Percentiles rank a stretch among this genome's conserved stretches.
Evolutionary conservation across 2,113 vertebrate species (phyloP).

Genomic region (Apistogramma diplotaenia): DNA sequence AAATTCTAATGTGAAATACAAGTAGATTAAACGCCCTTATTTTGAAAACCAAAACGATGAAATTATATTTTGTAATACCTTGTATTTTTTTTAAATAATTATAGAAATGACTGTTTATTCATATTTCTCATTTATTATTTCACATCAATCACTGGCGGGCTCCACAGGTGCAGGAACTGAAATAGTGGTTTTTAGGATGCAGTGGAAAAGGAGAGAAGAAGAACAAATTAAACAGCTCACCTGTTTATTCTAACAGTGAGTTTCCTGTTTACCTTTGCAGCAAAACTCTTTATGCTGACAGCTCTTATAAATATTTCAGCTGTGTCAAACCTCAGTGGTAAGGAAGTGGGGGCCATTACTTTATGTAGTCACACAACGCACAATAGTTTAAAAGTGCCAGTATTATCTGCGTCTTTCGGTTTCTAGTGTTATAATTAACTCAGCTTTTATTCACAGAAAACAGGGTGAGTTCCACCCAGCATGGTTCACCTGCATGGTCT

Average conservation of each 20-base stretch:
- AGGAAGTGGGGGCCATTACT: not conserved
- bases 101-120: too few species aligned
- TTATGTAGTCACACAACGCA: not conserved
- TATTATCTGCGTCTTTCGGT: not conserved
- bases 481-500: too few species aligned
- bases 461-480: not conserved
- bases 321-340: not conserved
- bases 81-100: too few species aligned
- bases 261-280: accelerated
- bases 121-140: too few species aligned
- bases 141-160: too few species aligned
- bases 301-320: not conserved
- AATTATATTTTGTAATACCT: too few species aligned
- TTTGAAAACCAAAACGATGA: too few species aligned
- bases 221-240: not conserved
- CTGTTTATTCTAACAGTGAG: not conserved
- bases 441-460: not conserved
- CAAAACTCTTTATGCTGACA: not conserved
- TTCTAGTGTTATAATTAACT: not conserved
- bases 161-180: too few species aligned
- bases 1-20: not conserved
- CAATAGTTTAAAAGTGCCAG: not conserved
- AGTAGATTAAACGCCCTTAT: too few species aligned
- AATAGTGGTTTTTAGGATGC: too few species aligned
- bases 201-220: not conserved